Evolutionary conservation across 2,888 invertebrate genomes (phyloP), one percentile per base, ranked within the genome.

Genomic region (Sminthurides aquaticus): DNA sequence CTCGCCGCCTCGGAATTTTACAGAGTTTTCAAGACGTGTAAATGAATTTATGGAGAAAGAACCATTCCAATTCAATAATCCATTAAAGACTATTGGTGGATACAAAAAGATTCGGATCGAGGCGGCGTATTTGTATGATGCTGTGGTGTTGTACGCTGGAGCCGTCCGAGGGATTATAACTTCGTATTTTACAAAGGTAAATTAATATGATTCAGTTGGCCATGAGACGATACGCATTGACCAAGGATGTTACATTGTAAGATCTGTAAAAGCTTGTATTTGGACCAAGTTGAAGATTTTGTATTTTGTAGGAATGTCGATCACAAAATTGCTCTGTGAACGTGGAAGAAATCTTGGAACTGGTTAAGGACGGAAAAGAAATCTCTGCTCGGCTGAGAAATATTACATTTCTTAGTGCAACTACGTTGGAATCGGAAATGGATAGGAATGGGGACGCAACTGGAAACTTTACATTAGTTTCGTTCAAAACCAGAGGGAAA

Each of bases 391-490:
- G 77, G 58, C 77, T 81, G 43, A 76, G 77, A 62, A 78, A 78
- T 28, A 75, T 76, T 60, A 78, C 78, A 22, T 81, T 80, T 74
- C 75, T 76, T 73, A 80, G 81, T 67, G 75, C 75, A 18, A 76
- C 75, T 65, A 76, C 76, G 65, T 81, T 75, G 60, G 72, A 71
- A 59, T 70, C 69, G 0, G 69, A 72, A 67, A 91, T 95, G 84
- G 93, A 95, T 78, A 87, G 89, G 75, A 88, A 90, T 75, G 94
- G 92, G 0, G 94, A 95, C 77, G 91, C 94, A 0, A 91, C 91
- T 76, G 95, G 95, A 15, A 95, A 95, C 83, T 95, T 93, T 80
- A 92, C 94, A 0, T 82, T 95, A 69, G 83, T 95, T 73, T 87
- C 88, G 2, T 68, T 78, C 2, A 77, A 74, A 60, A 70, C 65